Base-by-base conservation (phyloP, 2,888 invertebrate genomes). In the Heliconius ismenius region DNA sequence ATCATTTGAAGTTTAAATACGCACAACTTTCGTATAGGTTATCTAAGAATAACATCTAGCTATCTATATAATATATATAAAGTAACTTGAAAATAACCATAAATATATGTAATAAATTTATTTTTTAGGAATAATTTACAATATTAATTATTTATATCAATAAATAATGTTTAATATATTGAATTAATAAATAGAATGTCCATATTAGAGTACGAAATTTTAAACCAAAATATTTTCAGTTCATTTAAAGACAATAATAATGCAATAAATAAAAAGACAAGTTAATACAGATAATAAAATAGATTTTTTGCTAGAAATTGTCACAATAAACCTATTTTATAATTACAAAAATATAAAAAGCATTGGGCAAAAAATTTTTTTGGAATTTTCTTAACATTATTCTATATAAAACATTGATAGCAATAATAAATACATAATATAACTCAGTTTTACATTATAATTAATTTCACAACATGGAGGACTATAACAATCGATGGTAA, bases 401-500 rank as follows among this genome's bases (percentile, higher is more conserved):
- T 63, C 18, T 26, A 78, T 58, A 64, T 11, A 36, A 73, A 76
- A 78, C 75, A 78, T 67, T 26, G 24, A 73, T 73, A 73, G 26
- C 26, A 63, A 24, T 13, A 54, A 62, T 60, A 70, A 54, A 49
- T 36, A 13, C n/a, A 60, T 39, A 18, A 6, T 18, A 49, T 36
- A 65, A 69, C 43, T 68, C 24, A 49, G 15, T 13, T 73, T 73
- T 73, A 79, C 63, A 75, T 43, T 26, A 75, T 13, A 58, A 32
- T 32, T 32, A 24, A 74, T 73, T 64, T 63, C 63, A 77, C 64
- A 58, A 74, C 62, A 70, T 73, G 63, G 28, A 79, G 28, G 58
- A 78, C 74, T 13, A 36, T 65, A 76, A 86, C 83, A 82, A 85
- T 80, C 79, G 88, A 79, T 63, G 87, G 81, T 81, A 89, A 74